Base-by-base conservation (phyloP, 2,888 invertebrate species). In the Pardosa pseudoannulata region DNA sequence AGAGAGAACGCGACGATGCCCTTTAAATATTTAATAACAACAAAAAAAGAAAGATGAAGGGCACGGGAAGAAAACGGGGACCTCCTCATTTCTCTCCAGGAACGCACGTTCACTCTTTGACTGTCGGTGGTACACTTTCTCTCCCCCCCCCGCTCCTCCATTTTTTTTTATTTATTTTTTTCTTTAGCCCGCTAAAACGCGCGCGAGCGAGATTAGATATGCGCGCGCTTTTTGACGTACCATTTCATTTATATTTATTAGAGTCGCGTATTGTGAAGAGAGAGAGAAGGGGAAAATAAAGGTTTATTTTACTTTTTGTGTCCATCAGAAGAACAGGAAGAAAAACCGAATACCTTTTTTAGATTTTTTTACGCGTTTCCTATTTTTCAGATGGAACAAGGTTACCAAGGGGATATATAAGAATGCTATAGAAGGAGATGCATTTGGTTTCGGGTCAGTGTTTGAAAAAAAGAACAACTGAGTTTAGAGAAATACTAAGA, bases 151-250 rank as follows among this genome's bases (percentile, higher is more conserved):
- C 16, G 6, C 41, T 9, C 9, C 9, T 46, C 1, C 16, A 46
- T n/a, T 46, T 46, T 46, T n/a, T 6, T n/a, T 46, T 16, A 9
- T n/a, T n/a, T 2, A 9, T 46, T 13, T 46, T 46, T n/a, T 16
- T 46, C 1, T 46, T 46, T 46, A 16, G 16, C 41, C 16, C 6
- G 9, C 41, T n/a, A 46, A 46, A 46, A 46, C 16, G 41, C 41
- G 41, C 41, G 41, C 41, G 41, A 46, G n/a, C 41, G 16, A 46
- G 41, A 46, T 46, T 46, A 46, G 41, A 46, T 46, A 46, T 46
- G 41, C 41, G 41, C 16, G 41, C 41, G 16, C 41, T 46, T 46
- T 13, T n/a, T 46, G 41, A 46, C 41, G 41, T 46, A 46, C 41
- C 6, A 16, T 46, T 46, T 46, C 41, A 46, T 46, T 46, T 46